These are phyloP conservation scores for Folsomia manolachei DNA, from an alignment of 2,888 invertebrate genomes.

Conservation along the genomic window DNA sequence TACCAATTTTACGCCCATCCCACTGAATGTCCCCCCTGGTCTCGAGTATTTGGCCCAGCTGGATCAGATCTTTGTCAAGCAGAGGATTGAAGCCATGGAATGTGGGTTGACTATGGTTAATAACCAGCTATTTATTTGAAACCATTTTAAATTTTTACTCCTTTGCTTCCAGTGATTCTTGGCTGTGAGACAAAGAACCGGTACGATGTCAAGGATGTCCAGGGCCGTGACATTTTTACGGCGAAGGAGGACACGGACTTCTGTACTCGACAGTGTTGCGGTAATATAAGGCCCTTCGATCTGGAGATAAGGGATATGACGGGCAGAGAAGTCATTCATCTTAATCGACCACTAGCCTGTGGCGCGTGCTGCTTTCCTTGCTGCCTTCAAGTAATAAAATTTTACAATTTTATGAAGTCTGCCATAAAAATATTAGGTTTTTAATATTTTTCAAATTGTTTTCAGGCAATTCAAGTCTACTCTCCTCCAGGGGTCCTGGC, in stretches of 20 bases:
- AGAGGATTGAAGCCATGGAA: constrained; percentile 52
- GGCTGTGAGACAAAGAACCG: constrained; percentile 57
- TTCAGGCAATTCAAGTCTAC: constrained; percentile 51
- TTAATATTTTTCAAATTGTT: not conserved
- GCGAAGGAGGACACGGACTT: constrained; percentile 55
- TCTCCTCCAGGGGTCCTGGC: constrained; percentile 36
- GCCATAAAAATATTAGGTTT: not conserved
- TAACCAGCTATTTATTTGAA: constrained; percentile 1
- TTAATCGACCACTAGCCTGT: constrained; percentile 56
- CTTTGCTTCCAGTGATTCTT: constrained; percentile 55
- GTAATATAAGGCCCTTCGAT: constrained; percentile 55
- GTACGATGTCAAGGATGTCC: constrained; percentile 53
- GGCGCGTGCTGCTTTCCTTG: constrained; percentile 56
- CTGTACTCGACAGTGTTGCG: constrained; percentile 56
- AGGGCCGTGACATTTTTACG: constrained; percentile 51
- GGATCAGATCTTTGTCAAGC: constrained; percentile 38
- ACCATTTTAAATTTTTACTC: not conserved
- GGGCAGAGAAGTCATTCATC: constrained; percentile 56
- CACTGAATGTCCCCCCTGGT: constrained; percentile 15
- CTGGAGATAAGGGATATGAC: constrained; percentile 56
- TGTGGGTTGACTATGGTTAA: constrained; percentile 6
- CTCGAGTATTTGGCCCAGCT: constrained; percentile 23
- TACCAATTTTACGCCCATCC: not conserved
- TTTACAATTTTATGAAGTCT: not conserved
- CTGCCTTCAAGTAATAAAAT: constrained; percentile 54